Percentiles rank a stretch among this genome's conserved stretches.
Conservation (phyloP, 2,113 vertebrate species). For the Sinocyclocheilus rhinocerous region DNA sequence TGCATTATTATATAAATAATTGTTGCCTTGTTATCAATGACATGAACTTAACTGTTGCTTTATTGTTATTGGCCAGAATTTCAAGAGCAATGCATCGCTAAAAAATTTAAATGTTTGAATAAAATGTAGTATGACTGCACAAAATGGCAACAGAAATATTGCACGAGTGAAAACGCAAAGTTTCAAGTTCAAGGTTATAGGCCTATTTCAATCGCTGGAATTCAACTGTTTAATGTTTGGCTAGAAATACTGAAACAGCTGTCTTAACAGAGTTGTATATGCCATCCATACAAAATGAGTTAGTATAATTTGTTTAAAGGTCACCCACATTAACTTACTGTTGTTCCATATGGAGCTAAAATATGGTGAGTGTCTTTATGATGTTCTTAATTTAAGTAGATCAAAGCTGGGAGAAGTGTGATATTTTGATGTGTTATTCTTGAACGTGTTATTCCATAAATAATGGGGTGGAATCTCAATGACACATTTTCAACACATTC, state of each 20-base stretch:
- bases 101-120: too few species aligned
- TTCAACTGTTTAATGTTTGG: background rate
- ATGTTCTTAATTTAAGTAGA: background rate
- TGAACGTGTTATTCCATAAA: background rate
- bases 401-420: background rate
- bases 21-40: too few species aligned
- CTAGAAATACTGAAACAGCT: background rate
- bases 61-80: too few species aligned
- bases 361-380: constrained; percentile 1
- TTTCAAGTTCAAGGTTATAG: background rate
- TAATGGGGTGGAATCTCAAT: background rate
- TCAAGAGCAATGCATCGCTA: too few species aligned
- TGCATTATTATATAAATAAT: too few species aligned
- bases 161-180: too few species aligned
- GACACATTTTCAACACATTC: background rate
- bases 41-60: too few species aligned
- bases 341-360: constrained; percentile 19
- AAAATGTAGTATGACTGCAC: too few species aligned
- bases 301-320: constrained; percentile 38
- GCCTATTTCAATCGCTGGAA: background rate
- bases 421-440: background rate
- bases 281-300: constrained; percentile 20
- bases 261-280: background rate
- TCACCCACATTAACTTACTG: constrained; percentile 7
- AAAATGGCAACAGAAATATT: too few species aligned